phyloP scores from a whole-genome alignment of 2,797 vertebrate genomes.

The Acanthopagrus latus region DNA sequence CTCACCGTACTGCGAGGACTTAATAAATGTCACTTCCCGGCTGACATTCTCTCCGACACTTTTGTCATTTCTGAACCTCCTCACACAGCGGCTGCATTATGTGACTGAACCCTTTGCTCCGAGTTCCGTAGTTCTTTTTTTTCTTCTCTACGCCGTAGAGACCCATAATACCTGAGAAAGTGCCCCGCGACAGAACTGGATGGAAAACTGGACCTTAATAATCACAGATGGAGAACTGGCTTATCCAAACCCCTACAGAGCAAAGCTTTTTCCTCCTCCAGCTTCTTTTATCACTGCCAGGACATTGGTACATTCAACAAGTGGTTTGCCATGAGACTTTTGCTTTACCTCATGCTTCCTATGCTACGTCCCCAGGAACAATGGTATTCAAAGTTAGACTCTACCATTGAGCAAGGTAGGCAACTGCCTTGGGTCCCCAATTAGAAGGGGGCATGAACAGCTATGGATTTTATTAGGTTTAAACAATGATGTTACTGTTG shows the following conservation, averaged over 20 bases:
- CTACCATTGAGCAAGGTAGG: neutral
- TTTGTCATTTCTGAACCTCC: conserved; percentile 37
- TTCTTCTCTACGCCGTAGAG: conserved; percentile 29
- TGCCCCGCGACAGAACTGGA: conserved; percentile 18
- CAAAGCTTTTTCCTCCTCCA: conserved; percentile 34
- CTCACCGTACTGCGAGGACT: conserved; percentile 14
- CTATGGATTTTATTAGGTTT: neutral
- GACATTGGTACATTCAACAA: conserved; percentile 26
- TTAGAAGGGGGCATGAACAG: neutral
- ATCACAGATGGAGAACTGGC: conserved; percentile 55
- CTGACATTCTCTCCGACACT: conserved; percentile 19
- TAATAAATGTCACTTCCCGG: conserved; percentile 13
- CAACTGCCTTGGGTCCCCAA: neutral
- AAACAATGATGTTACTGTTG: neutral
- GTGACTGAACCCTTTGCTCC: conserved; percentile 6
- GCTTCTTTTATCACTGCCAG: conserved; percentile 24
- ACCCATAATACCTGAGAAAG: conserved; percentile 46
- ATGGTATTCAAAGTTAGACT: neutral
- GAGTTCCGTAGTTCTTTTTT: conserved; percentile 16
- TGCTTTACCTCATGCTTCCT: conserved; percentile 10
- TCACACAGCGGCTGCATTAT: conserved; percentile 54
- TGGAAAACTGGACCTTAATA: conserved; percentile 59
- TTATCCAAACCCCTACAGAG: conserved; percentile 29
- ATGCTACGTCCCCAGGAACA: conserved; percentile 11
- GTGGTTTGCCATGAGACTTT: conserved; percentile 22